Percentiles rank a stretch among this genome's conserved stretches.
Conservation (phyloP, 2,797 vertebrate genomes). For the Cyclopterus lumpus region DNA sequence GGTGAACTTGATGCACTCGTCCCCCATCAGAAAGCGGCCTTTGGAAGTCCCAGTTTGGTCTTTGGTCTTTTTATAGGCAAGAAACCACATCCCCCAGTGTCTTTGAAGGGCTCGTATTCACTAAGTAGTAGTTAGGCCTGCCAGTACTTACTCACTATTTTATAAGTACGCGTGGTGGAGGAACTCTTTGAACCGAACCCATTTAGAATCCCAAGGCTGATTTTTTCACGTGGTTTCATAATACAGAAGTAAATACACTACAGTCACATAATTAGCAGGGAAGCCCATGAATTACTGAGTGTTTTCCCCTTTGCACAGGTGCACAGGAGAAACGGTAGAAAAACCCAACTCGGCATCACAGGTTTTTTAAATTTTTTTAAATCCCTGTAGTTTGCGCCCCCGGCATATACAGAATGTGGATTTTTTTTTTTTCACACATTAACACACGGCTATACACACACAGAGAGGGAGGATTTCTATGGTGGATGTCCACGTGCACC, state of each 20-base stretch:
- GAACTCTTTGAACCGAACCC: slow-evolving; percentile 76
- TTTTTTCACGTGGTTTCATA: slow-evolving; percentile 75
- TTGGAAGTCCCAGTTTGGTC: slow-evolving; percentile 53
- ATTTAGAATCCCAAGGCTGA: slow-evolving; percentile 74
- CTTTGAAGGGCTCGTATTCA: slow-evolving; percentile 80
- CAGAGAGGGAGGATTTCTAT: not conserved
- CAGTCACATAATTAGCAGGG: slow-evolving; percentile 73
- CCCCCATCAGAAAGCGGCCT: slow-evolving; percentile 29
- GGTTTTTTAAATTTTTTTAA: not conserved
- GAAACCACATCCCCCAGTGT: slow-evolving; percentile 79
- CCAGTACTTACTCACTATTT: slow-evolving; percentile 80
- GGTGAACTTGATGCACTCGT: slow-evolving; percentile 45
- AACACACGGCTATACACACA: not conserved
- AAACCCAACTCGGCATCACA: slow-evolving; percentile 4
- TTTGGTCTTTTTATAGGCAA: slow-evolving; percentile 82
- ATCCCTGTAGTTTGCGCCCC: slow-evolving; percentile 13
- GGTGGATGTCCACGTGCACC: slow-evolving; percentile 1
- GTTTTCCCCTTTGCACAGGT: slow-evolving; percentile 68
- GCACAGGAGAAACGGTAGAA: slow-evolving; percentile 40
- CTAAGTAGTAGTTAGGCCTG: slow-evolving; percentile 80
- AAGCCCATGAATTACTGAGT: slow-evolving; percentile 61
- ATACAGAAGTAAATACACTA: slow-evolving; percentile 71
- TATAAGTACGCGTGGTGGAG: slow-evolving; percentile 75
- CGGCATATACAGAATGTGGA: not conserved
- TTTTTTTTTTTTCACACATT: slow-evolving; percentile 16